Conservation (phyloP, 2,797 vertebrate species). For the Paguma larvata region DNA sequence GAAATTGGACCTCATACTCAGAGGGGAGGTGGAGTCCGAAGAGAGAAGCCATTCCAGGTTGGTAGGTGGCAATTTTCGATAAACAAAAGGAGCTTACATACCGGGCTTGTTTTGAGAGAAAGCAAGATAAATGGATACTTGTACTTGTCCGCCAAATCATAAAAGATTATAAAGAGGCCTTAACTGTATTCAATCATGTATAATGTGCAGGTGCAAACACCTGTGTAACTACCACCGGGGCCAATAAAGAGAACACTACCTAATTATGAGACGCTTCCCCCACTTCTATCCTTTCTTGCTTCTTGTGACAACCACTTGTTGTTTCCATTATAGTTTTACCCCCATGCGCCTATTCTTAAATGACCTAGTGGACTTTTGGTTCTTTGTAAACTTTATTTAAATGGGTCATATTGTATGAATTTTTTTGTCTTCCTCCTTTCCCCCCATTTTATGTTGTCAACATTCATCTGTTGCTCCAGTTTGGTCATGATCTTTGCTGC, state of each 20-base stretch:
- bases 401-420: background rate
- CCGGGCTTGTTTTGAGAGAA: background rate
- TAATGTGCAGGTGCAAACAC: background rate
- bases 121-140: background rate
- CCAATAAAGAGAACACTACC: background rate
- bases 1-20: too few species aligned
- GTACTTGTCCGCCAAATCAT: background rate
- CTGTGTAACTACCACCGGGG: background rate
- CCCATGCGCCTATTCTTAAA: background rate
- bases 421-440: background rate
- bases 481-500: background rate
- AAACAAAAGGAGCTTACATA: background rate
- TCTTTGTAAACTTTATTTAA: background rate
- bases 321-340: background rate
- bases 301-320: background rate
- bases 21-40: too few species aligned
- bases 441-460: background rate
- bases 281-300: background rate
- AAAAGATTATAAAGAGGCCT: background rate
- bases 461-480: background rate
- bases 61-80: background rate
- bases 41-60: background rate
- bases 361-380: background rate
- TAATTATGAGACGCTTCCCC: background rate
- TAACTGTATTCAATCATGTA: background rate